phyloP scores from a whole-genome alignment of 2,113 vertebrate genomes.

The Calypte anna region DNA sequence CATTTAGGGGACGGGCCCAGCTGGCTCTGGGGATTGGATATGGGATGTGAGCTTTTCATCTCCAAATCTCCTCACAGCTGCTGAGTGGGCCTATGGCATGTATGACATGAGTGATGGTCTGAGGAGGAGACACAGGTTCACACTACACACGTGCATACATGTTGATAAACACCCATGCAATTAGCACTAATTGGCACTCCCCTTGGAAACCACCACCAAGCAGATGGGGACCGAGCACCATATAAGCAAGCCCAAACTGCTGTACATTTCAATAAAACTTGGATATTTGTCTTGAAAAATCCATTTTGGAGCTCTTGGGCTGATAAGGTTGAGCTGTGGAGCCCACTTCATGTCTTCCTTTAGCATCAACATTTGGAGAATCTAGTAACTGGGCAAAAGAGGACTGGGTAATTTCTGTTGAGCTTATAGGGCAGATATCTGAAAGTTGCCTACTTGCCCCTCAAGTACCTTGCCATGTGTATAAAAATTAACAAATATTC shows the following conservation, averaged over 20 bases:
- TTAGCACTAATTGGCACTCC: conserved; percentile 34
- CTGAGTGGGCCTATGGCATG: neutral
- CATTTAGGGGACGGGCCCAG: conserved; percentile 14
- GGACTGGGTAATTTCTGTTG: neutral
- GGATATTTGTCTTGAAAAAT: conserved; percentile 18
- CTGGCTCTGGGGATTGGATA: conserved; percentile 40
- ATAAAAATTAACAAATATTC: conserved; percentile 17
- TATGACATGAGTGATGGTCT: conserved; percentile 54
- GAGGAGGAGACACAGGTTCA: neutral
- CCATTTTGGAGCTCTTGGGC: neutral
- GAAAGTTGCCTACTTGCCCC: neutral
- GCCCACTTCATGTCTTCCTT: conserved; percentile 8
- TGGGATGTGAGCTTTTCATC: conserved; percentile 32
- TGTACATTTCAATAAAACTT: neutral
- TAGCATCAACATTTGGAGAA: conserved; percentile 10
- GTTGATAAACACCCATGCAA: neutral
- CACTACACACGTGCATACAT: fast-evolving
- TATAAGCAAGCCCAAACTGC: neutral
- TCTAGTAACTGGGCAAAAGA: conserved; percentile 34
- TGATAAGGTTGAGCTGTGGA: conserved; percentile 27
- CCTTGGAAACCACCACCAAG: neutral
- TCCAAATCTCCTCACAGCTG: conserved; percentile 54
- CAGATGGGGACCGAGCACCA: neutral
- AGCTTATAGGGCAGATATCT: conserved; percentile 27
- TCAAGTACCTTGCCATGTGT: neutral